Conservation (phyloP, 2,888 invertebrate genomes). For the Blera fallax region DNA sequence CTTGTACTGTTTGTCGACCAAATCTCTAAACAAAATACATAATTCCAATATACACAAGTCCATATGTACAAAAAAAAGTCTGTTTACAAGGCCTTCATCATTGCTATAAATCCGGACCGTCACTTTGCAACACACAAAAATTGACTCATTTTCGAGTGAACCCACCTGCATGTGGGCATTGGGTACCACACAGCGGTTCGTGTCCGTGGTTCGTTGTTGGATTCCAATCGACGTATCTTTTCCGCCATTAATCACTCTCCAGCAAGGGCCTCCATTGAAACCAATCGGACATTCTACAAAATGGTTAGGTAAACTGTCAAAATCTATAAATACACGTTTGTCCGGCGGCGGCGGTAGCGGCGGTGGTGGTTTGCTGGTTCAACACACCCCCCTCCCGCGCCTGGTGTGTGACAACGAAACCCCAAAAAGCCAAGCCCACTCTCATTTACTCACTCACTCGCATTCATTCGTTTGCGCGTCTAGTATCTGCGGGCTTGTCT, state of each 20-base stretch:
- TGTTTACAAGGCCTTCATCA: slow-evolving; percentile 58
- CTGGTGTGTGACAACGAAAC: slow-evolving; percentile 27
- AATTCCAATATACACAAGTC: slow-evolving; percentile 3
- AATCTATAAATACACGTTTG: slow-evolving; percentile 67
- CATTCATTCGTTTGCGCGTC: slow-evolving; percentile 25
- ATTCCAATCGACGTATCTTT: slow-evolving; percentile 61
- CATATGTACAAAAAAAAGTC: slow-evolving; percentile 8
- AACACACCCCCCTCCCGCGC: background rate
- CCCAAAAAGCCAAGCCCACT: slow-evolving; percentile 61
- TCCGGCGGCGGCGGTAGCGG: slow-evolving; percentile 9
- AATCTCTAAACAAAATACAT: slow-evolving; percentile 23
- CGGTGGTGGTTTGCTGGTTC: background rate
- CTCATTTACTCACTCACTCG: slow-evolving; percentile 22
- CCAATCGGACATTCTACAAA: slow-evolving; percentile 72
- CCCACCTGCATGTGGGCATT: slow-evolving; percentile 57
- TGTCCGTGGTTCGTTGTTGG: slow-evolving; percentile 42
- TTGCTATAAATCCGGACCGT: slow-evolving; percentile 55
- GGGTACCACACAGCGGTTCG: slow-evolving; percentile 33
- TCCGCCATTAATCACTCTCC: slow-evolving; percentile 71
- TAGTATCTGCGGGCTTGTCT: slow-evolving; percentile 33
- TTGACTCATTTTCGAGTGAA: slow-evolving; percentile 63
- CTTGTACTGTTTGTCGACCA: background rate
- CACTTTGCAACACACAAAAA: slow-evolving; percentile 48
- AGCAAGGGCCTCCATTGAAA: slow-evolving; percentile 61
- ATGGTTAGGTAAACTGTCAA: slow-evolving; percentile 73